phyloP scores from a whole-genome alignment of 2,888 invertebrate genomes.

The Eustalomyia histrio region DNA sequence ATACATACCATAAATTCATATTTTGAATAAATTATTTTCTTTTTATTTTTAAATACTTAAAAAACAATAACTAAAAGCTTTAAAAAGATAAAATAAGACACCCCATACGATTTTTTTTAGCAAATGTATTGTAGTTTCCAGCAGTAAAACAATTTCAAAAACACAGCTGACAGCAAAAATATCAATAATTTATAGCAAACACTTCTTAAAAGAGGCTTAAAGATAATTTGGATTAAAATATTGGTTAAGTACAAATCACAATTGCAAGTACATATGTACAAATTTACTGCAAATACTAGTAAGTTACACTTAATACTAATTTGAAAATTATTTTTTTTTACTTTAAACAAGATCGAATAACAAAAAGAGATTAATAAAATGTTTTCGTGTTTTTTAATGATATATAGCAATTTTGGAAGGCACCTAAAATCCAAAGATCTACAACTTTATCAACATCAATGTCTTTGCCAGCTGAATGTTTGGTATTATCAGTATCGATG shows the following conservation, averaged over 20 bases:
- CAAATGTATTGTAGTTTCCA: conserved; percentile 26
- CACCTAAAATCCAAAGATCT: conserved; percentile 77
- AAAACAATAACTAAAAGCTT: conserved; percentile 39
- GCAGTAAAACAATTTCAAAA: conserved; percentile 24
- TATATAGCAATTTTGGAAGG: conserved; percentile 75
- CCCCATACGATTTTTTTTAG: conserved; percentile 22
- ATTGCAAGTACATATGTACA: conserved; percentile 13
- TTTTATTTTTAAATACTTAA: conserved; percentile 34
- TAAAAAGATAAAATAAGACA: not conserved
- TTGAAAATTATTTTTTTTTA: no score
- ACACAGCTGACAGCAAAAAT: conserved; percentile 36
- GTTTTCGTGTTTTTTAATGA: conserved; percentile 8
- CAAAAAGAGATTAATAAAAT: conserved; percentile 5
- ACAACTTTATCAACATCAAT: conserved; percentile 79
- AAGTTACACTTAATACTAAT: conserved; percentile 42
- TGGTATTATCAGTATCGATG: conserved; percentile 79
- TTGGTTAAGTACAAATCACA: conserved; percentile 42
- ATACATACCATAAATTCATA: not conserved
- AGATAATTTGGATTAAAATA: conserved; percentile 44
- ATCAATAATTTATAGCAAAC: not conserved
- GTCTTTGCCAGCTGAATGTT: conserved; percentile 79
- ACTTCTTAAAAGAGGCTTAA: conserved; percentile 29
- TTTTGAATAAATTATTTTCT: conserved; percentile 18
- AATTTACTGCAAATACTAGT: conserved; percentile 37
- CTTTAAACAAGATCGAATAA: no score